Evolutionary conservation across 2,797 vertebrate genomes (phyloP), one percentile per base, ranked within the genome.

Genomic region (Alca torda): DNA sequence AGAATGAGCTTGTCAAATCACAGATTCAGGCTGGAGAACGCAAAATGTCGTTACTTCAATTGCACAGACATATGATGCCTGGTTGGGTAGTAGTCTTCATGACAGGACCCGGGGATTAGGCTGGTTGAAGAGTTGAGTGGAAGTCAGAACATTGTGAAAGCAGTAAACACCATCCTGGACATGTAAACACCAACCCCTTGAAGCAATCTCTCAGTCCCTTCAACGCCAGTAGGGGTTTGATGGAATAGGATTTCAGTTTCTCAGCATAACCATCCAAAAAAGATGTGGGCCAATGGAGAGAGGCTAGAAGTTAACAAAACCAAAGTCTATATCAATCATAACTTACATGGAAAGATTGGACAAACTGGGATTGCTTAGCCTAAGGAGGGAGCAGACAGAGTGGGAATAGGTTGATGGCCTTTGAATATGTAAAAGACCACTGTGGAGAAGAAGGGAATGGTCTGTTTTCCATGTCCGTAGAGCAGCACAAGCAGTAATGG

Each of bases 251-350:
- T 70, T 87, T 79, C 46, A 24, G n/a, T 50, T 83, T 46, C 41
- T 70, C 35, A 56, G 8, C 15, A 20, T 54, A 33, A 46, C 43
- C 23, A 10, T 37, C 26, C 4, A 37, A 75, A 90, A 46, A 43
- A 45, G 4, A 46, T 51, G 20, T 26, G 17, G n/a, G 23, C 6
- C 46, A n/a, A 15, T 80, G n/a, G 30, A 37, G 37, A 46, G 16
- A 28, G 2, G 31, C 30, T 79, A 35, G 23, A 69, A 45, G 31
- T 3, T 60, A 81, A 37, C 8, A 60, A 41, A 83, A 92, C 39
- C 25, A 64, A 2, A 2, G 7, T 19, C 54, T 33, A 0, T 12
- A 10, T 82, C 35, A 68, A 0, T 11, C 67, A 75, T n/a, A 53
- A 57, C 5, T 50, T 82, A n/a, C n/a, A 50, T 0, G 1, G 67